phyloP scores from a whole-genome alignment of 2,797 vertebrate species.

The Steatocranus sp. region DNA sequence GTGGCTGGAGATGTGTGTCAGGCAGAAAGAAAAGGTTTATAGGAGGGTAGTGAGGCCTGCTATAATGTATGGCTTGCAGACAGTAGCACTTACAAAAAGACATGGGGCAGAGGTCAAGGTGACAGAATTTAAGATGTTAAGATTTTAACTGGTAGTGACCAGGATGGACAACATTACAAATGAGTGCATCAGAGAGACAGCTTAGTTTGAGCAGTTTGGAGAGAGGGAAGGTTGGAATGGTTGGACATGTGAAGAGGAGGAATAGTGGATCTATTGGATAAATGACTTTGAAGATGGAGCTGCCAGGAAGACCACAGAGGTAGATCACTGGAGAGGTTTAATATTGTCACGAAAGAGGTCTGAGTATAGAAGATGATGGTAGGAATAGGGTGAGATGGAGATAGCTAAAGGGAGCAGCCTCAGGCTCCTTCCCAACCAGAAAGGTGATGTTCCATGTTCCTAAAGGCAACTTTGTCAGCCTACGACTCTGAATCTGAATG shows the following conservation, averaged over 20 bases:
- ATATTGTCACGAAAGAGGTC: neutral
- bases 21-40: neutral
- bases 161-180: neutral
- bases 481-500: neutral
- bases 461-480: neutral
- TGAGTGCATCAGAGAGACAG: neutral
- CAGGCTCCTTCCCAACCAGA: neutral
- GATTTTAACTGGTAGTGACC: neutral
- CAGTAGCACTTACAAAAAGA: neutral
- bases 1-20: neutral
- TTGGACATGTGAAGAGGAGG: neutral
- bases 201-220: neutral
- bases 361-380: neutral
- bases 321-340: neutral
- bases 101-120: neutral
- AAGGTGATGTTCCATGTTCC: neutral
- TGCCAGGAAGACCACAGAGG: neutral
- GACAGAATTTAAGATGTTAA: neutral
- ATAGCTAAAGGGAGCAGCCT: neutral
- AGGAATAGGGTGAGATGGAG: neutral
- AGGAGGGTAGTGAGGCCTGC: neutral
- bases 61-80: neutral
- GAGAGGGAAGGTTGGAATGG: neutral
- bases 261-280: conserved; percentile 17
- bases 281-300: neutral